phyloP scores from a whole-genome alignment of 2,888 invertebrate genomes.

The Eristalinus aeneus region DNA sequence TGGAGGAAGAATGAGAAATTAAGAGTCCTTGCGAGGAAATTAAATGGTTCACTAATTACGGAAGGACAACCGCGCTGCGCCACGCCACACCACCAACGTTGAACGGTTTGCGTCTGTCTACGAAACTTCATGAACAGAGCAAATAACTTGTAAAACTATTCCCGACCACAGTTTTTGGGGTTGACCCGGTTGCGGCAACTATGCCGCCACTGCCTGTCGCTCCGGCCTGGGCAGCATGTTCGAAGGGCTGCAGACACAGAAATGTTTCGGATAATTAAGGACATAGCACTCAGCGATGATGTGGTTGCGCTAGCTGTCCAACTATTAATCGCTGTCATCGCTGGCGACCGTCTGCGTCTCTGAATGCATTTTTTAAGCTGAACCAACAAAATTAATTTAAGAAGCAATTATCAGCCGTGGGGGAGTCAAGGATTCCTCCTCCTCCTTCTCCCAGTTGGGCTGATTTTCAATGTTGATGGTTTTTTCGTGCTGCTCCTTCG shows the following conservation, averaged over 20 bases:
- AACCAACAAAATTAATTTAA: constrained; percentile 66
- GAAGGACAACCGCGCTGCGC: constrained; percentile 44
- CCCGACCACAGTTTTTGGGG: constrained; percentile 33
- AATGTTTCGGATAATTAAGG: constrained; percentile 66
- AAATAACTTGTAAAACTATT: constrained; percentile 65
- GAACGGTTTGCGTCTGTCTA: background rate
- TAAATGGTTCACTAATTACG: constrained; percentile 68
- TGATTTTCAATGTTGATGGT: background rate
- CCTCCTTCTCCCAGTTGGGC: background rate
- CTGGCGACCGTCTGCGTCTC: background rate
- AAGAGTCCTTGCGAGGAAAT: constrained; percentile 57
- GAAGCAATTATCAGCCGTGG: constrained; percentile 64
- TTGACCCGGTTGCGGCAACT: constrained; percentile 36
- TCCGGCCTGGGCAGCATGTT: background rate
- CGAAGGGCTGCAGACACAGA: constrained; percentile 1
- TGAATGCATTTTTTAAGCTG: constrained; percentile 37
- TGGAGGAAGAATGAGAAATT: background rate
- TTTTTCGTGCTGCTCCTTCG: background rate
- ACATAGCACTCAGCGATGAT: constrained; percentile 18
- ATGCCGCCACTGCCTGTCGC: constrained; percentile 38
- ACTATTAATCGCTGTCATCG: constrained; percentile 36
- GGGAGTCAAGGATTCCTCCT: background rate
- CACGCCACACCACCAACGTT: background rate
- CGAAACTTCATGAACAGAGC: constrained; percentile 59
- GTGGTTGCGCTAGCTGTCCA: constrained; percentile 12